Evolutionary conservation across 1,140 invertebrate species (phyloP).

Genomic region (Drosophila arizonae): DNA sequence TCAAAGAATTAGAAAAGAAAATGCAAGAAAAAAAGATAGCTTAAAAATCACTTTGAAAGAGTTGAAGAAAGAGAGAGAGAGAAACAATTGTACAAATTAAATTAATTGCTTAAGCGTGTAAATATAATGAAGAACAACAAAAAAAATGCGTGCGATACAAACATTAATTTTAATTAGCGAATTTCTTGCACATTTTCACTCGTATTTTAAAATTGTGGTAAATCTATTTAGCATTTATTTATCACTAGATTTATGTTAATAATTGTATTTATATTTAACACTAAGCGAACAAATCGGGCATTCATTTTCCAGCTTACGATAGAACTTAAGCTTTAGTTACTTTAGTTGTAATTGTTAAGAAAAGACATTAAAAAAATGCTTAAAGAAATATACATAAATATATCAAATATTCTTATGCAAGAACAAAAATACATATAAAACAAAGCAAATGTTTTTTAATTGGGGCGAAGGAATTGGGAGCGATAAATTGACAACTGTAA

Average conservation of each 20-base stretch:
- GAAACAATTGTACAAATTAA: constrained; percentile 68
- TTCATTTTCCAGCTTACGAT: constrained; percentile 41
- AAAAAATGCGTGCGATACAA: constrained; percentile 20
- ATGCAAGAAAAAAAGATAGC: background rate
- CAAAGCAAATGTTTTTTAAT: constrained; percentile 5
- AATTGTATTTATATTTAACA: constrained; percentile 41
- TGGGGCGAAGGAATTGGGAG: background rate
- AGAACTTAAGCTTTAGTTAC: constrained; percentile 40
- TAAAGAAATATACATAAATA: constrained; percentile 16
- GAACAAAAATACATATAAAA: constrained; percentile 44
- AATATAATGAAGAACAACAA: constrained; percentile 48
- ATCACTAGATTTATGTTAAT: constrained; percentile 40
- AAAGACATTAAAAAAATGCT: constrained; percentile 4
- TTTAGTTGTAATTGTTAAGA: constrained; percentile 57
- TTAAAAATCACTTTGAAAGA: background rate
- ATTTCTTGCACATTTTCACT: constrained; percentile 56
- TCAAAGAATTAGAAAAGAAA: constrained; percentile 17
- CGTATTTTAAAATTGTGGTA: constrained; percentile 47
- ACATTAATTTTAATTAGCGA: constrained; percentile 72
- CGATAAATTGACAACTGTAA: background rate
- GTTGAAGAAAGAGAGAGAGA: constrained; percentile 11
- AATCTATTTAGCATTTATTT: constrained; percentile 64
- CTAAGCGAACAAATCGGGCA: constrained; percentile 29
- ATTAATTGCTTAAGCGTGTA: constrained; percentile 62
- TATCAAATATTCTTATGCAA: constrained; percentile 71